Evolutionary conservation across 2,888 invertebrate species (phyloP).

Genomic region (Ornithoptera alexandrae): DNA sequence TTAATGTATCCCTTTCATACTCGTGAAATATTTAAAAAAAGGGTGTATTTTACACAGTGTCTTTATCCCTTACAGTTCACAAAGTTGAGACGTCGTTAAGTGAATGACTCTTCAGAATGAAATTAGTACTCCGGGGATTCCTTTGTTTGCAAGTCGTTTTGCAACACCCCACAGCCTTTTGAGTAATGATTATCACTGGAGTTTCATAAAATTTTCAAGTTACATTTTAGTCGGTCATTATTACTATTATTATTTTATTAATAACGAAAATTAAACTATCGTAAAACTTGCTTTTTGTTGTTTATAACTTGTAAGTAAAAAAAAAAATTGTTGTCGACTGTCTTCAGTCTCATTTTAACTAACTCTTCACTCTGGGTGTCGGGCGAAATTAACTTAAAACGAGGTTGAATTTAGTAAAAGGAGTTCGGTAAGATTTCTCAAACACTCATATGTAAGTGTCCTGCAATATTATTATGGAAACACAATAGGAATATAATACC

Average conservation of each 20-base stretch:
- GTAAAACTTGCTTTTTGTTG: too few relatives aligned
- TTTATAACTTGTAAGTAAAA: too few relatives aligned
- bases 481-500: too few relatives aligned
- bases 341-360: too few relatives aligned
- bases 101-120: conserved; percentile 44
- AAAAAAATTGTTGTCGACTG: too few relatives aligned
- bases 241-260: conserved; percentile 28
- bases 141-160: conserved; percentile 45
- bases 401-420: too few relatives aligned
- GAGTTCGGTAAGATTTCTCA: too few relatives aligned
- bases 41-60: conserved; percentile 11
- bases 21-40: background rate
- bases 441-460: too few relatives aligned
- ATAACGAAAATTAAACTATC: background rate
- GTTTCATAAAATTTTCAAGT: conserved; percentile 53
- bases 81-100: conserved; percentile 45
- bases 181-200: conserved; percentile 61
- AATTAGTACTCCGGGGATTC: conserved; percentile 42
- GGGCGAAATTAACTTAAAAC: too few relatives aligned
- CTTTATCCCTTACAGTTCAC: conserved; percentile 22
- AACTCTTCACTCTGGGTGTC: too few relatives aligned
- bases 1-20: background rate
- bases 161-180: conserved; percentile 43
- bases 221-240: conserved; percentile 33
- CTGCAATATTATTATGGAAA: too few relatives aligned